Evolutionary conservation across 2,888 invertebrate species (phyloP).

Genomic region (Phrixothrix hirtus): DNA sequence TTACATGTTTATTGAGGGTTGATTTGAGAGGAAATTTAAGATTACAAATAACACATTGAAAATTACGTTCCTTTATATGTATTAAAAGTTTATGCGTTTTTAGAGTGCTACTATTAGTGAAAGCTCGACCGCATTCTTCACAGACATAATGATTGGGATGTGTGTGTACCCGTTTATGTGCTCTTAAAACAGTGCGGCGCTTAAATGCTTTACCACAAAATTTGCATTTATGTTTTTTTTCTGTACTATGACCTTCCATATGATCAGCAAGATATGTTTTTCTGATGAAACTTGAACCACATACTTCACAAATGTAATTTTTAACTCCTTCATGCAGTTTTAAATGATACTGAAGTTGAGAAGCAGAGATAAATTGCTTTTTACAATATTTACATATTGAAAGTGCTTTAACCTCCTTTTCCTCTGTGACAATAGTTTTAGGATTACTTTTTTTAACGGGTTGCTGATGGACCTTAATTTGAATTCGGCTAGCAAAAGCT

Average conservation of each 20-base stretch:
- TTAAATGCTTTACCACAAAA: conserved; percentile 43
- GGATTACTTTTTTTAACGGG: not conserved
- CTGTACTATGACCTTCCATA: conserved; percentile 37
- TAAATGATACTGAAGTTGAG: conserved; percentile 21
- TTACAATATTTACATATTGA: conserved; percentile 23
- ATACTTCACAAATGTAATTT: conserved; percentile 34
- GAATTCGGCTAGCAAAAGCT: conserved; percentile 11
- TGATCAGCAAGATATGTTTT: conserved; percentile 35
- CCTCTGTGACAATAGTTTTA: not conserved
- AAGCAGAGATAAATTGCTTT: conserved; percentile 14
- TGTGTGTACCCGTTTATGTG: conserved; percentile 42
- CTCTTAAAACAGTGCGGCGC: conserved; percentile 40
- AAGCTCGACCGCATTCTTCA: conserved; percentile 43
- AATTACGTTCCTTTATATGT: conserved; percentile 41
- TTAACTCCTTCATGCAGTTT: conserved; percentile 17
- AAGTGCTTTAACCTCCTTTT: not conserved
- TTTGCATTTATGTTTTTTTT: conserved; percentile 39
- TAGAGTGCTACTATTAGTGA: conserved; percentile 42
- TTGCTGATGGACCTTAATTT: conserved; percentile 12
- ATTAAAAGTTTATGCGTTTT: conserved; percentile 42
- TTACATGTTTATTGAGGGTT: conserved; percentile 43
- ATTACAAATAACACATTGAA: conserved; percentile 41
- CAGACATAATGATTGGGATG: conserved; percentile 42
- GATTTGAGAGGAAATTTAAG: conserved; percentile 42
- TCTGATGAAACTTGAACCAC: conserved; percentile 29